Evolutionary conservation across 2,888 invertebrate genomes (phyloP).

Genomic region (Sclerodermus sp.): DNA sequence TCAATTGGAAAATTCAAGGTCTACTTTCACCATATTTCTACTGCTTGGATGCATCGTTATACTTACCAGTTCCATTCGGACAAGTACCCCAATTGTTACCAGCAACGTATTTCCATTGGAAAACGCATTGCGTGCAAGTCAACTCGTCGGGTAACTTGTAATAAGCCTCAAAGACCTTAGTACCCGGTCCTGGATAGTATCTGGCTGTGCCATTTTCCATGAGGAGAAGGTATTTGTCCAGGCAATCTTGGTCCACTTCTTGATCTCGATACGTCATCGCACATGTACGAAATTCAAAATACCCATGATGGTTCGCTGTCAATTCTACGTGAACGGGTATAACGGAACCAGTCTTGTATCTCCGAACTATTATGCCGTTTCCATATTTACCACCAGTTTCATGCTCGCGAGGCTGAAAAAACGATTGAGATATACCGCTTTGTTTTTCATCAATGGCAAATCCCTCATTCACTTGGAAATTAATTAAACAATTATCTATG

Average conservation of each 20-base stretch:
- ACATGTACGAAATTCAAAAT: slow-evolving; percentile 83
- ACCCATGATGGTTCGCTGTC: slow-evolving; percentile 87
- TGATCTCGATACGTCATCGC: slow-evolving; percentile 65
- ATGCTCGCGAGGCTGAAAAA: slow-evolving; percentile 69
- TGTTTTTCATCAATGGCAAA: neutral
- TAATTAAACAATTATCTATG: too few species aligned
- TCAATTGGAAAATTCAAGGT: too few species aligned
- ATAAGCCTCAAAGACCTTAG: slow-evolving; percentile 76
- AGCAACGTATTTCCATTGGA: slow-evolving; percentile 88
- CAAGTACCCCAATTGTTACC: slow-evolving; percentile 62
- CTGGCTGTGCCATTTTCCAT: slow-evolving; percentile 62
- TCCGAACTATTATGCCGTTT: slow-evolving; percentile 78
- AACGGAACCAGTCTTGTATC: slow-evolving; percentile 69
- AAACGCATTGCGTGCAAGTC: slow-evolving; percentile 78
- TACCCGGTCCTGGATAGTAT: slow-evolving; percentile 78
- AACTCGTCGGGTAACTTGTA: slow-evolving; percentile 67
- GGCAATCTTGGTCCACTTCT: slow-evolving; percentile 73
- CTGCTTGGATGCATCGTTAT: too few species aligned
- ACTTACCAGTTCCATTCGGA: slow-evolving; percentile 51
- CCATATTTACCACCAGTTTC: slow-evolving; percentile 84
- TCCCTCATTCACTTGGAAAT: too few species aligned
- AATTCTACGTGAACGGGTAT: slow-evolving; percentile 78
- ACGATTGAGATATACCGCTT: too few species aligned
- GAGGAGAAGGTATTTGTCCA: slow-evolving; percentile 71
- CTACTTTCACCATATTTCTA: too few species aligned